Evolutionary conservation across 2,888 invertebrate species (phyloP).

Genomic region (Chrysopilus asiliformis): DNA sequence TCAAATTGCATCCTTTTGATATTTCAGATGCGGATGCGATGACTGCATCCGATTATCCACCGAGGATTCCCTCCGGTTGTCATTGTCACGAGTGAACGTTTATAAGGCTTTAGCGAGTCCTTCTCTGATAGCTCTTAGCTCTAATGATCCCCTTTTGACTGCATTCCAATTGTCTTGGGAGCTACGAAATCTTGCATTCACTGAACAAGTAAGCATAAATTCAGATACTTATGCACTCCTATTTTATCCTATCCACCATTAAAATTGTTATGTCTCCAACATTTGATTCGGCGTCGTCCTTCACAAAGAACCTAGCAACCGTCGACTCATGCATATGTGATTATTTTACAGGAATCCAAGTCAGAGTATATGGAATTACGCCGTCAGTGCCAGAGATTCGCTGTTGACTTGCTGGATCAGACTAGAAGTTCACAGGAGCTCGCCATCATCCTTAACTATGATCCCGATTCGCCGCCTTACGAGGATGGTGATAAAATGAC

Average conservation of each 20-base stretch:
- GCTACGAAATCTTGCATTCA: slow-evolving; percentile 70
- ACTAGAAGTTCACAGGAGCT: slow-evolving; percentile 85
- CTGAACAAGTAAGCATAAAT: slow-evolving; percentile 53
- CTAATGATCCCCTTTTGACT: slow-evolving; percentile 83
- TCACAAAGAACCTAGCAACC: too few species aligned
- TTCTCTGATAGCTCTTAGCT: slow-evolving; percentile 83
- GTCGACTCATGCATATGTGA: too few species aligned
- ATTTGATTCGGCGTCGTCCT: too few species aligned
- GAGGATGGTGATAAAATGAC: slow-evolving; percentile 73
- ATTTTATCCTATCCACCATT: neutral
- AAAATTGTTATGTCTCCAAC: too few species aligned
- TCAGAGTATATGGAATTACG: slow-evolving; percentile 76
- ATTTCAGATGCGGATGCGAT: slow-evolving; percentile 65
- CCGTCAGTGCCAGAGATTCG: slow-evolving; percentile 79
- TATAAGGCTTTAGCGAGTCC: slow-evolving; percentile 87
- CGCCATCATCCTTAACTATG: slow-evolving; percentile 86
- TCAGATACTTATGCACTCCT: neutral
- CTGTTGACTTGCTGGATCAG: slow-evolving; percentile 81
- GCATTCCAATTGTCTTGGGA: slow-evolving; percentile 95
- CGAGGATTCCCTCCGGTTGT: slow-evolving; percentile 67
- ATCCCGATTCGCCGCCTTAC: slow-evolving; percentile 58
- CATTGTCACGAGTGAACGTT: slow-evolving; percentile 79
- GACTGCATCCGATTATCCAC: slow-evolving; percentile 65
- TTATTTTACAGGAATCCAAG: slow-evolving; percentile 68
- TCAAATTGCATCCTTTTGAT: neutral